Base-by-base conservation (phyloP, 2,113 vertebrate species). In the Eulemur rufifrons region DNA sequence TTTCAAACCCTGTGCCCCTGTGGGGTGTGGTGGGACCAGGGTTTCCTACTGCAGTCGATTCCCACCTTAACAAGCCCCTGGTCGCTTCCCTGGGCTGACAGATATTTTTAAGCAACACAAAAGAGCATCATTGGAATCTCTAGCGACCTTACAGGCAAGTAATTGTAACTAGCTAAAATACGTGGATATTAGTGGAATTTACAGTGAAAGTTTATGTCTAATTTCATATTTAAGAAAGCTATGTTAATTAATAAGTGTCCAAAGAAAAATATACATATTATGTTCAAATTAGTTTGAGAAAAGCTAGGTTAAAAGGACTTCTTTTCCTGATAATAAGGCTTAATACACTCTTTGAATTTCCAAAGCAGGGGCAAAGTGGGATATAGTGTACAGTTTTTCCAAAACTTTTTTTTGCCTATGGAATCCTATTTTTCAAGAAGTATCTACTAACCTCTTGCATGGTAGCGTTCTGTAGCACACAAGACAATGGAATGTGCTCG, bases 171-270 rank as follows among this genome's bases (percentile, higher is more conserved):
- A 20, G n/a, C 29, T 83, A 94, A 76, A 66, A 59, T 66, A 85
- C 39, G 64, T 90, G 59, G 42, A 25, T 74, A 89, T 63, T 84
- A 92, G 86, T 39, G 25, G 39, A 88, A 86, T 29, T 92, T 81
- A 96, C 59, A 77, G 29, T 71, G 42, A 69, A 94, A 42, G 6
- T 59, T 88, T 68, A 77, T 69, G 27, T 78, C 92, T 87, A 61
- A 93, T 88, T 89, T 95, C 94, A 34, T 91, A 91, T 54, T 81
- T 96, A 50, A 59, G 59, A 88, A 91, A 80, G 76, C 76, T 61
- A n/a, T 50, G 27, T 73, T 73, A 69, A 76, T 63, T 88, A 78
- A 83, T 86, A 76, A 78, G 23, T 47, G 32, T 64, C 52, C 20
- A 64, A 25, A 56, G 37, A 9, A 54, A 92, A 91, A 86, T 39